These are phyloP conservation scores for Dromiciops gliroides DNA, from an alignment of 2,113 vertebrate genomes.

Conservation along the genomic window DNA sequence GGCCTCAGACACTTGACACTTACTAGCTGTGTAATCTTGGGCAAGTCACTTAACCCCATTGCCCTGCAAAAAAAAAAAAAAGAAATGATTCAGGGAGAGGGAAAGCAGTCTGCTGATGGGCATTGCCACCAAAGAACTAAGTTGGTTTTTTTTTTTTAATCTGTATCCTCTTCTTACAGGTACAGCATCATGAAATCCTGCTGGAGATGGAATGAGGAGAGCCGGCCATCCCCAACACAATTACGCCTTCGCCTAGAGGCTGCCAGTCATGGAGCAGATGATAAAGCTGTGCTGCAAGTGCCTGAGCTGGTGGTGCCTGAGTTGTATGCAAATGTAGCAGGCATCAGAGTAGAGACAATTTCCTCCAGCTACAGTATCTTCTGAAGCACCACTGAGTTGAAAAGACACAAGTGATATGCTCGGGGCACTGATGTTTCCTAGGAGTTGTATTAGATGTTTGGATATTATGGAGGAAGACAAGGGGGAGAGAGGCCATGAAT, in stretches of 20 bases:
- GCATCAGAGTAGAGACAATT: conserved; percentile 71
- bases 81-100: not conserved
- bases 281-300: conserved; percentile 87
- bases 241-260: conserved; percentile 83
- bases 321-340: conserved; percentile 81
- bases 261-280: conserved; percentile 86
- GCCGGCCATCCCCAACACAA: conserved; percentile 84
- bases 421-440: conserved; percentile 11
- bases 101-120: not conserved
- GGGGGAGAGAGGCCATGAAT: not conserved
- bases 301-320: conserved; percentile 85
- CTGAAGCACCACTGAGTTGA: conserved; percentile 61
- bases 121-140: not conserved
- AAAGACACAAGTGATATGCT: not conserved
- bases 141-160: no score
- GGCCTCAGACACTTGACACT: no score
- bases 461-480: conserved; percentile 7
- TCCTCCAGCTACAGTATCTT: conserved; percentile 78
- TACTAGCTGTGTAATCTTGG: no score
- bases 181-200: conserved; percentile 91
- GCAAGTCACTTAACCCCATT: no score
- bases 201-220: conserved; percentile 90
- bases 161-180: conserved; percentile 77
- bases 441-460: conserved; percentile 22
- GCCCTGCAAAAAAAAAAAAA: no score